Evolutionary conservation across 2,797 vertebrate genomes (phyloP).

Genomic region (Anas bernieri): DNA sequence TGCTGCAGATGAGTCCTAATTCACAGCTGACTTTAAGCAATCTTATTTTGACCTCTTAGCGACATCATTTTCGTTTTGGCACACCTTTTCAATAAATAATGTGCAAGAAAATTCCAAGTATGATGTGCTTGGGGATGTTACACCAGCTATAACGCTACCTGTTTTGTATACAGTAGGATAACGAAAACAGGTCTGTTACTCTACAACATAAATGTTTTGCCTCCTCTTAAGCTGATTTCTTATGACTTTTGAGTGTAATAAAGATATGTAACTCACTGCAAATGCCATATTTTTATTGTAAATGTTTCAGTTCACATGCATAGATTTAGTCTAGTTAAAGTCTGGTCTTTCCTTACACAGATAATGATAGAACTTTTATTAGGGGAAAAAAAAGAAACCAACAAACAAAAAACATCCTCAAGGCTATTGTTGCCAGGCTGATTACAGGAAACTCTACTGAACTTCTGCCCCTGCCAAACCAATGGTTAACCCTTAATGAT

Average conservation of each 20-base stretch:
- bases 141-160: not conserved
- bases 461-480: not conserved
- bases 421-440: not conserved
- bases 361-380: not conserved
- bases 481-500: conserved; percentile 7
- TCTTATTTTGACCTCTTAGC: not conserved
- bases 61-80: not conserved
- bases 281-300: not conserved
- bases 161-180: rapidly evolving
- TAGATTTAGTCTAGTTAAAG: not conserved
- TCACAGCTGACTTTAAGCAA: not conserved
- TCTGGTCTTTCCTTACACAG: not conserved
- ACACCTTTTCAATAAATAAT: not conserved
- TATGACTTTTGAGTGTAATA: not conserved
- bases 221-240: not conserved
- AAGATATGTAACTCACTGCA: not conserved
- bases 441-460: conserved; percentile 36
- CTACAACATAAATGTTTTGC: not conserved
- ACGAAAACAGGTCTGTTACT: not conserved
- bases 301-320: not conserved
- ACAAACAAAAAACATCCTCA: not conserved
- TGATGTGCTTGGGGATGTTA: not conserved
- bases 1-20: not conserved
- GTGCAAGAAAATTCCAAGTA: not conserved
- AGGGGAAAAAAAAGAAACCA: too few species aligned